Base-by-base conservation (phyloP, 2,888 invertebrate species). In the Xestia c-nigrum region DNA sequence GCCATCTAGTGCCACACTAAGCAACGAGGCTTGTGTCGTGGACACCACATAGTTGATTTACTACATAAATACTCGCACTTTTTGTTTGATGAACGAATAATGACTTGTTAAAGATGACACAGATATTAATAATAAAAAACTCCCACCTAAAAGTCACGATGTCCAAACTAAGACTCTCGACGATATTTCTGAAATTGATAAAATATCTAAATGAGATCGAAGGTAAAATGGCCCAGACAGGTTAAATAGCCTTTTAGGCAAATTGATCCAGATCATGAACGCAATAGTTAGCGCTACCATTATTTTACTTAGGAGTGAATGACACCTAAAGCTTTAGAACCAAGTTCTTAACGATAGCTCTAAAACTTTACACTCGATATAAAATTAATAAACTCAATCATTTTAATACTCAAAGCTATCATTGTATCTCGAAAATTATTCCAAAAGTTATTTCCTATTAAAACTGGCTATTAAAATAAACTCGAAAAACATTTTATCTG, bases 401-500 rank as follows among this genome's bases (percentile, higher is more conserved):
- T 68, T 73, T 55, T 72, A 47, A 70, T 74, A 52, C 3, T 21
- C 71, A 65, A 71, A 38, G 57, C 63, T 24, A 79, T 69, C 50
- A 61, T 71, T 61, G 47, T 55, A 47, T 57, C 69, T 61, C 19
- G 65, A 61, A 73, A 71, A 65, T 71, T 64, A 73, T 80, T 67
- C 21, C 31, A 47, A 80, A 83, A 72, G 66, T 31, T 72, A 78
- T 81, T 78, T 72, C 0, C 63, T 72, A 73, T 84, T 74, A 72
- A 63, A 59, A 16, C 55, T 40, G 72, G 52, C 68, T 69, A 80
- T 73, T 64, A 68, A 52, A 75, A 78, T 72, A 69, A 76, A 59
- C 24, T 85, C 76, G 16, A 72, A 57, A 84, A 84, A 71, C 50
- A 76, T 79, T 79, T 75, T 85, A 80, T 81, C 73, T 55, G 46